Conservation (phyloP, 2,113 vertebrate genomes). For the Bathybates hornii region DNA sequence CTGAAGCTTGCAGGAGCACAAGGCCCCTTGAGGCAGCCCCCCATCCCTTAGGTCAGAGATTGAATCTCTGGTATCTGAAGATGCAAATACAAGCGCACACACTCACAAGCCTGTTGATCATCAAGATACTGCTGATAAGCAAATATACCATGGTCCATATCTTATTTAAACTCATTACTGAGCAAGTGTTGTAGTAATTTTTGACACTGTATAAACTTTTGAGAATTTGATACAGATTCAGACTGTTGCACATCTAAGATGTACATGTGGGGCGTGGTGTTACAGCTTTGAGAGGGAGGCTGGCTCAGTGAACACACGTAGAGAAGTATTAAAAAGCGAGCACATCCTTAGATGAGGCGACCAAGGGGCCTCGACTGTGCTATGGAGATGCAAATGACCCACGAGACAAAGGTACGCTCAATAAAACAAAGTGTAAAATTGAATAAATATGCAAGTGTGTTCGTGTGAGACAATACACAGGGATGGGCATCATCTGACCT, state of each 20-base stretch:
- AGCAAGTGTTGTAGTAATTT: neutral
- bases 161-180: neutral
- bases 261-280: neutral
- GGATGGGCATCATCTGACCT: slow-evolving; percentile 27
- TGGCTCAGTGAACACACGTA: neutral
- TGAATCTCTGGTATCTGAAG: slow-evolving; percentile 11
- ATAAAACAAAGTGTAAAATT: neutral
- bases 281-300: neutral
- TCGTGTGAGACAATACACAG: neutral
- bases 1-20: neutral
- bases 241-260: neutral
- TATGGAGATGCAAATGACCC: slow-evolving; percentile 46
- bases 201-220: neutral
- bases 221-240: neutral
- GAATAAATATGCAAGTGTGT: slow-evolving; percentile 17
- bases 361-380: neutral
- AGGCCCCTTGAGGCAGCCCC: neutral
- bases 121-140: neutral
- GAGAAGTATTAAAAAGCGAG: neutral
- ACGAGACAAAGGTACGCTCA: neutral
- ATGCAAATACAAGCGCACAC: neutral
- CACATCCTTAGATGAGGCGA: neutral
- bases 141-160: neutral
- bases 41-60: slow-evolving; percentile 30
- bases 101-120: neutral